phyloP scores from a whole-genome alignment of 2,797 vertebrate species.

The Phrynocephalus vlangalii region DNA sequence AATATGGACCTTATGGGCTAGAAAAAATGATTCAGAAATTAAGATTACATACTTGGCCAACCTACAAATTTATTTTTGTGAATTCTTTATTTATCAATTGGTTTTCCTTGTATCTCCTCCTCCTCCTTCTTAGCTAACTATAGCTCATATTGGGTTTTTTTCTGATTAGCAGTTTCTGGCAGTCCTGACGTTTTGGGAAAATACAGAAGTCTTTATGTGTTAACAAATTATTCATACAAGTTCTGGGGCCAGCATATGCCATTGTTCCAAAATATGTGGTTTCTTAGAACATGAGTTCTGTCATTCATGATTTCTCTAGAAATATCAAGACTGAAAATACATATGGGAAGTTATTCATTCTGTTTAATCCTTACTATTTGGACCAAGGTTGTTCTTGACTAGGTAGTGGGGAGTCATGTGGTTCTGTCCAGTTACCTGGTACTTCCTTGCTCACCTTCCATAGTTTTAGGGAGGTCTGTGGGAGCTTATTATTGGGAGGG shows the following conservation, averaged over 20 bases:
- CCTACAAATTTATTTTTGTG: neutral
- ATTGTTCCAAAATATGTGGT: constrained; percentile 59
- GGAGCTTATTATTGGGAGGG: constrained; percentile 8
- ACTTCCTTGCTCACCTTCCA: too few species aligned
- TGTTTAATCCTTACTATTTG: constrained; percentile 9
- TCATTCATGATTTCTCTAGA: constrained; percentile 64
- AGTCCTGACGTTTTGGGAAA: constrained; percentile 30
- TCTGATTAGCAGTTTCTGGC: constrained; percentile 43
- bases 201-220: constrained; percentile 45
- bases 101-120: neutral
- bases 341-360: constrained; percentile 58
- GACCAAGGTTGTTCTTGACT: too few species aligned
- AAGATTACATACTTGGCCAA: neutral
- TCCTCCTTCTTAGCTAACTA: constrained; percentile 27
- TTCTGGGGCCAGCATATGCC: constrained; percentile 59
- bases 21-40: neutral
- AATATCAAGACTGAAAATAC: constrained; percentile 67
- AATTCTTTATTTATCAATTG: neutral
- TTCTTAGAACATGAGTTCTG: constrained; percentile 69
- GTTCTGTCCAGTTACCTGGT: too few species aligned
- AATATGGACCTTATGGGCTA: neutral
- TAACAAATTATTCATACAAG: constrained; percentile 43
- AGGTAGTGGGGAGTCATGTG: too few species aligned
- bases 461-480: constrained; percentile 11
- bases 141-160: constrained; percentile 30